These are phyloP conservation scores for Odontothrips loti DNA, from an alignment of 2,888 invertebrate genomes.

Conservation along the genomic window DNA sequence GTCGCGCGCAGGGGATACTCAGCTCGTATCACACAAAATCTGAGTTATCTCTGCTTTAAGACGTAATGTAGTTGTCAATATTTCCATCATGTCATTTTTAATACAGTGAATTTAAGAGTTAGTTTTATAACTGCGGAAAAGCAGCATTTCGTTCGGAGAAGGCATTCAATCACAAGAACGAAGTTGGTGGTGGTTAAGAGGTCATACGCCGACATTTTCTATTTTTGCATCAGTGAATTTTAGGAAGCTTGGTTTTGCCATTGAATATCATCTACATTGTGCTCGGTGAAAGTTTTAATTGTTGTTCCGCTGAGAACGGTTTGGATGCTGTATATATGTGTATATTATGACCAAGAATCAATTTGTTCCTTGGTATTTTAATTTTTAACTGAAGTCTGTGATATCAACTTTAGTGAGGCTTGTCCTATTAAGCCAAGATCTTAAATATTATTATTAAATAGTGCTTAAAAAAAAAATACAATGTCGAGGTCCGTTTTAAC, in stretches of 20 bases:
- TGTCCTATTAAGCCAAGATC: conserved; percentile 14
- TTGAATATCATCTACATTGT: neutral
- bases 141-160: neutral
- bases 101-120: neutral
- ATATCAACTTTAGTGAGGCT: conserved; percentile 19
- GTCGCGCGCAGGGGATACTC: neutral
- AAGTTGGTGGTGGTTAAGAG: conserved; percentile 20
- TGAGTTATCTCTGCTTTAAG: neutral
- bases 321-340: neutral
- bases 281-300: neutral
- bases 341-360: conserved; percentile 1
- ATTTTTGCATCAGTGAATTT: conserved; percentile 36
- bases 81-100: neutral
- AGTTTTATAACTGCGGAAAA: neutral
- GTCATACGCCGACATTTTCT: conserved; percentile 37
- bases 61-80: conserved; percentile 3
- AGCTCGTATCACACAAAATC: neutral
- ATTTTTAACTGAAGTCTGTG: conserved; percentile 17
- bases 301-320: neutral
- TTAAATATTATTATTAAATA: neutral
- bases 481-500: neutral
- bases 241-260: conserved; percentile 32
- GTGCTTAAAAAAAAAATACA: neutral
- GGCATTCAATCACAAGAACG: neutral
- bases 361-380: neutral